A percentile compares a stretch with the other conserved stretches of the same genome.
Conservation (phyloP, 2,113 vertebrate genomes). For the Pteronura brasiliensis region DNA sequence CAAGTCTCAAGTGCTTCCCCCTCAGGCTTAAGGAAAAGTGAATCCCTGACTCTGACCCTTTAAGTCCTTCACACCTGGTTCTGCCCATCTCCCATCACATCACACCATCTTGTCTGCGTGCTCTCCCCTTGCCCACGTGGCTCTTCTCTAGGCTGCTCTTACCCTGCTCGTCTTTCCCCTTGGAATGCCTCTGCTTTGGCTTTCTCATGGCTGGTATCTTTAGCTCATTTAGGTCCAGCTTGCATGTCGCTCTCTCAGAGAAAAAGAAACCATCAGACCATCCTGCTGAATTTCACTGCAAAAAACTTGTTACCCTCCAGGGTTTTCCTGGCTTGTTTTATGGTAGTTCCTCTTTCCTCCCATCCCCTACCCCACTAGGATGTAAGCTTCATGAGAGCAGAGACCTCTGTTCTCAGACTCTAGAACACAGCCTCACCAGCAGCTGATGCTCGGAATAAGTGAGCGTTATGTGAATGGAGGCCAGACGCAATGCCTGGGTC, state of each 20-base stretch:
- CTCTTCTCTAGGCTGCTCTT: not conserved
- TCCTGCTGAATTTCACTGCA: not conserved
- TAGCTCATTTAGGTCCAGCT: not conserved
- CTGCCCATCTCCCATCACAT: not conserved
- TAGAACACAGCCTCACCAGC: not conserved
- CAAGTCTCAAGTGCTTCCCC: not conserved
- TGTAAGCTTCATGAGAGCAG: not conserved
- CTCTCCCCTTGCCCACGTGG: accelerated
- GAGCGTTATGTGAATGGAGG: not conserved
- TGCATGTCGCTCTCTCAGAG: not conserved
- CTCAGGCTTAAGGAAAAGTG: not conserved
- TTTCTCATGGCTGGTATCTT: not conserved
- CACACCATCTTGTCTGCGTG: accelerated
- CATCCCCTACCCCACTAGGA: not conserved
- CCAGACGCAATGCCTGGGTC: not conserved
- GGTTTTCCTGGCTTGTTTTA: not conserved
- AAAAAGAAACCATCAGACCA: not conserved
- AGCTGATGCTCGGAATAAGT: not conserved
- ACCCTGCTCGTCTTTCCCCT: not conserved
- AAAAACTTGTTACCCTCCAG: not conserved
- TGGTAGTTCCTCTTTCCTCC: not conserved
- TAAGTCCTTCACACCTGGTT: not conserved
- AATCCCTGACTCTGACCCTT: not conserved
- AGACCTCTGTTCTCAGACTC: not conserved
- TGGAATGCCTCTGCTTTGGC: not conserved